Evolutionary conservation across 2,113 vertebrate genomes (phyloP).

Genomic region (Xenopus laevis): DNA sequence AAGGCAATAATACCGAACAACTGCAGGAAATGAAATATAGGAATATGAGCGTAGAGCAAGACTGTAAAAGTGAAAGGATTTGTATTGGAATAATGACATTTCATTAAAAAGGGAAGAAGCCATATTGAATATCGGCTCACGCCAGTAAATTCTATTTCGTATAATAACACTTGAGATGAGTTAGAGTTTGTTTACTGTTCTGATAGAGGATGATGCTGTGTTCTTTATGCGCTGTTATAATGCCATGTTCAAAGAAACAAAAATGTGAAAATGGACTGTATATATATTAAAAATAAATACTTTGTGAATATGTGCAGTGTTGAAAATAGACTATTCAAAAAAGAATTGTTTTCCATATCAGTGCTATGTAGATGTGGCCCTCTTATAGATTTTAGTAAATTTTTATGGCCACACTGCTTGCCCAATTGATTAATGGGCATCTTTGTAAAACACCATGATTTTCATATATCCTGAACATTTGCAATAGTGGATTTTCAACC

Average conservation of each 20-base stretch:
- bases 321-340: too few relatives aligned
- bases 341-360: too few relatives aligned
- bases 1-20: conserved; percentile 84
- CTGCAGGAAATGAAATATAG: conserved; percentile 86
- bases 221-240: conserved; percentile 61
- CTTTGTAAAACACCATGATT: too few relatives aligned
- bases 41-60: conserved; percentile 60
- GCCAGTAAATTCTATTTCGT: conserved; percentile 79
- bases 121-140: conserved; percentile 74
- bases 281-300: conserved; percentile 47
- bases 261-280: conserved; percentile 55
- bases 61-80: conserved; percentile 79
- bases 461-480: too few relatives aligned
- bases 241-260: conserved; percentile 65
- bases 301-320: too few relatives aligned
- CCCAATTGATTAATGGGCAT: too few relatives aligned
- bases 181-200: conserved; percentile 70
- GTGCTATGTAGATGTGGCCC: too few relatives aligned
- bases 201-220: conserved; percentile 64
- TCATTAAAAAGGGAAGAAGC: conserved; percentile 79
- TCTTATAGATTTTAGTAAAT: too few relatives aligned
- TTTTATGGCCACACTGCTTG: too few relatives aligned
- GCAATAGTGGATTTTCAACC: too few relatives aligned
- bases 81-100: conserved; percentile 91
- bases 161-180: conserved; percentile 78